Conservation (phyloP, 1,140 invertebrate species). For the Agraylea sexmaculata region DNA sequence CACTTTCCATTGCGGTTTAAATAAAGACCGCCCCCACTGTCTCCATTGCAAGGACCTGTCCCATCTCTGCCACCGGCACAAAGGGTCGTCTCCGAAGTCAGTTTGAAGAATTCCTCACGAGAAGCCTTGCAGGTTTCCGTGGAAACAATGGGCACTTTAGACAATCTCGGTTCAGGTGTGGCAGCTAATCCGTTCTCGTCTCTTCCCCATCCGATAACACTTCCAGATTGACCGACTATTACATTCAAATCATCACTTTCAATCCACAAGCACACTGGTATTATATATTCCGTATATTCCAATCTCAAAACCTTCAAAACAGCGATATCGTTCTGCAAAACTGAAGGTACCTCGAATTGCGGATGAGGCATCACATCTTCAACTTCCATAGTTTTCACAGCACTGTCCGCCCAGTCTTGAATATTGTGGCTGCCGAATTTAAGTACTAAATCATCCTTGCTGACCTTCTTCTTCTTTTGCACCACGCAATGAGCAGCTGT, state of each 20-base stretch:
- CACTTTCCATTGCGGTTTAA: conserved; percentile 30
- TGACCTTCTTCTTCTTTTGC: no score
- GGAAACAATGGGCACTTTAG: conserved; percentile 27
- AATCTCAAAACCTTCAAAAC: conserved; percentile 27
- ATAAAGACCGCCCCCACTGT: conserved; percentile 44
- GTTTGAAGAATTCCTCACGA: conserved; percentile 18
- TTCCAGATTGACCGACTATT: conserved; percentile 29
- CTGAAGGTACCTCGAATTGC: conserved; percentile 21
- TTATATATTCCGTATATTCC: conserved; percentile 25
- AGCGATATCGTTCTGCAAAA: conserved; percentile 32
- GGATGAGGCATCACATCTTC: conserved; percentile 26
- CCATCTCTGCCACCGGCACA: conserved; percentile 38
- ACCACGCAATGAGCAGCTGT: no score
- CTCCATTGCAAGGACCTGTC: conserved; percentile 42
- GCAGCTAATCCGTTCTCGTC: conserved; percentile 22
- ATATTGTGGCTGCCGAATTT: conserved; percentile 27
- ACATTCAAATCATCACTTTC: conserved; percentile 24
- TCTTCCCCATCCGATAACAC: conserved; percentile 33
- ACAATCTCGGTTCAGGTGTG: conserved; percentile 24
- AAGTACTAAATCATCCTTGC: conserved; percentile 21
- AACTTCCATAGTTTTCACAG: conserved; percentile 23
- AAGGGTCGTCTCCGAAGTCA: conserved; percentile 24
- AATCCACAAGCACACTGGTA: conserved; percentile 42
- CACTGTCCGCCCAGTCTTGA: conserved; percentile 22
- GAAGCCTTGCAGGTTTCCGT: conserved; percentile 24